Evolutionary conservation across 1,140 invertebrate species (phyloP), one percentile per base, ranked within the genome.

Genomic region (Neodiprion virginianus): DNA sequence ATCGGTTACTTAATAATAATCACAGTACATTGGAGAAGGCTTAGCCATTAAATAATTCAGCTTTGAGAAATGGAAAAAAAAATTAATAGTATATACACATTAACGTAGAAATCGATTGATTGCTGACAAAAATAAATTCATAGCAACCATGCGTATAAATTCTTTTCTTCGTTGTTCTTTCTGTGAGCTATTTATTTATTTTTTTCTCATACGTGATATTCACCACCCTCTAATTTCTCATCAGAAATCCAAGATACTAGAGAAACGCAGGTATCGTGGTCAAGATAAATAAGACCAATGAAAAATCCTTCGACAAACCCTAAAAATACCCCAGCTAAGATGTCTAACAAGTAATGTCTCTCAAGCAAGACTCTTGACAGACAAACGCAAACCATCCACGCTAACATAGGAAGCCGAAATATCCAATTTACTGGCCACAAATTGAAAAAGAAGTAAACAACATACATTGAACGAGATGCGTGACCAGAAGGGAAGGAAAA

Each of bases 401-500:
- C 90, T 5, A 94, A 78, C 9, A 97, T 74, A 1, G 94, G 88
- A 50, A 91, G 90, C 66, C 90, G 85, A 48, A 91, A 92, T 66
- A 95, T 79, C 10, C 92, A 82, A 21, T 91, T 85, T 1, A 94
- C 72, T 0, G 93, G 91, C 86, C 91, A 91, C 10, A 95, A 78
- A 76, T 89, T 87, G 0, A 91, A 89, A 74, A 95, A 93, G 80
- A 96, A 95, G 68, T 92, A 92, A 1, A 92, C 88, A 14, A 99
- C 86, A 82, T 96, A 92, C 11, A 93, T 90, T 10, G 96, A 92
- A 80, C 98, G 88, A n/a, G 96, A 97, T 1, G 96, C 92, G 88
- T 99, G 98, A 0, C 98, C 98, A 0, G 97, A 99, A 47, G 98
- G 98, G 86, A 99, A 99, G 50, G 97, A 97, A 84, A 94, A 99